These are phyloP conservation scores for Ochotona curzoniae DNA, from an alignment of 2,113 vertebrate genomes.

Conservation along the genomic window DNA sequence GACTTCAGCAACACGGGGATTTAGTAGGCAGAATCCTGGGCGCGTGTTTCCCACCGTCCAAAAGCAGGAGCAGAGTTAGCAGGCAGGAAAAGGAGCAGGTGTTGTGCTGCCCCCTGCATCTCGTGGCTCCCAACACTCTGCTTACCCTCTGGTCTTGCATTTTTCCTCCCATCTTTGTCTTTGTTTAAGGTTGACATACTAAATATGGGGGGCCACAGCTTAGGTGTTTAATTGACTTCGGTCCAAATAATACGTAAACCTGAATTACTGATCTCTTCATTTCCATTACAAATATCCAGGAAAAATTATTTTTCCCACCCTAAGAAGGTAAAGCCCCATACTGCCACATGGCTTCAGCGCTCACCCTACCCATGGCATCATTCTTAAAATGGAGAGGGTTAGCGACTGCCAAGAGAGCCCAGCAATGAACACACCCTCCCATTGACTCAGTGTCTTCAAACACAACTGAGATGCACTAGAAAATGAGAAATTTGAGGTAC, in stretches of 20 bases:
- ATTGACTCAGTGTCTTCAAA: background rate
- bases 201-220: background rate
- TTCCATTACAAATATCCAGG: conserved; percentile 6
- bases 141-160: background rate
- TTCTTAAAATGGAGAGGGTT: background rate
- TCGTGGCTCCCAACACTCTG: background rate
- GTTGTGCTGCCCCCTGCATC: background rate
- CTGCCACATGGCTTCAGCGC: background rate
- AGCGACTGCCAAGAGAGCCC: background rate
- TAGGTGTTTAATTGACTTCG: background rate
- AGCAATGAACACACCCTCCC: background rate
- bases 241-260: conserved; percentile 31
- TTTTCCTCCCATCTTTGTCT: background rate
- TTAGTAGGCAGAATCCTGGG: background rate
- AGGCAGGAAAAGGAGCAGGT: too few relatives aligned
- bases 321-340: background rate
- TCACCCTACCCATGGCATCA: background rate
- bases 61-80: conserved; percentile 1
- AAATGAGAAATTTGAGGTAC: background rate
- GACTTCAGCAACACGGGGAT: background rate
- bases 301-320: background rate
- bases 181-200: background rate
- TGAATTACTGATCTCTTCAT: conserved; percentile 3
- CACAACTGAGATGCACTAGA: background rate
- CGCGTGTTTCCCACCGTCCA: background rate